phyloP scores from a whole-genome alignment of 2,113 vertebrate species.

The Spermophilus dauricus region DNA sequence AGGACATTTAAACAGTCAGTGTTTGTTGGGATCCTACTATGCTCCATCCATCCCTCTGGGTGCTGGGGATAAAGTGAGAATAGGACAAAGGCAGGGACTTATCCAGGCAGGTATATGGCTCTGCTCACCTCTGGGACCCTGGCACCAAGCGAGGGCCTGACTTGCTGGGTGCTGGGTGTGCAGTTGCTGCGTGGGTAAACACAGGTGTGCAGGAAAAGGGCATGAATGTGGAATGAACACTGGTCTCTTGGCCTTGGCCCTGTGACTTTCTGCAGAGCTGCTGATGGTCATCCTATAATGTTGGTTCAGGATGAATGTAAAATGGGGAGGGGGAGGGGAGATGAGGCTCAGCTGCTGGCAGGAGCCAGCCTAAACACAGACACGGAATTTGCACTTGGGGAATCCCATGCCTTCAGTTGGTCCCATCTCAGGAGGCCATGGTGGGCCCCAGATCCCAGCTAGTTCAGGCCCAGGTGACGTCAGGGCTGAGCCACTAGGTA shows the following conservation, averaged over 20 bases:
- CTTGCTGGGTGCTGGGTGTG: rapidly evolving
- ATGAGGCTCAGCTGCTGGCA: not conserved
- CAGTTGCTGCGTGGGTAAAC: not conserved
- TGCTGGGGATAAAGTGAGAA: not conserved
- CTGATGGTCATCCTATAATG: rapidly evolving
- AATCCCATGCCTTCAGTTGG: not conserved
- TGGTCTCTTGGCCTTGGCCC: not conserved
- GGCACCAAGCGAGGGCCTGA: not conserved
- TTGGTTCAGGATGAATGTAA: not conserved
- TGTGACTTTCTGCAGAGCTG: not conserved
- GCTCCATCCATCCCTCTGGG: not conserved
- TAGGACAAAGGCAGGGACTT: not conserved
- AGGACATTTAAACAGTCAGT: not conserved
- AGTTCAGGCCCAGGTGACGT: too few relatives aligned
- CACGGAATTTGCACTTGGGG: not conserved
- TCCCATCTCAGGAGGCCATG: not conserved
- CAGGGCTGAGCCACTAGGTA: not conserved
- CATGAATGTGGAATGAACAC: too few relatives aligned
- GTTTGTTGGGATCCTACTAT: not conserved
- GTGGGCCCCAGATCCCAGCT: not conserved
- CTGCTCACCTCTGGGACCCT: not conserved
- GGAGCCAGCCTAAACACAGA: not conserved
- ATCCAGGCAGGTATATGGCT: not conserved
- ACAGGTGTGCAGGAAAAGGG: rapidly evolving
- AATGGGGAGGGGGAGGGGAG: not conserved